A percentile compares a stretch with the other conserved stretches of the same genome.
These are phyloP conservation scores for Carollia perspicillata DNA, from an alignment of 2,113 vertebrate genomes.

Conservation along the genomic window DNA sequence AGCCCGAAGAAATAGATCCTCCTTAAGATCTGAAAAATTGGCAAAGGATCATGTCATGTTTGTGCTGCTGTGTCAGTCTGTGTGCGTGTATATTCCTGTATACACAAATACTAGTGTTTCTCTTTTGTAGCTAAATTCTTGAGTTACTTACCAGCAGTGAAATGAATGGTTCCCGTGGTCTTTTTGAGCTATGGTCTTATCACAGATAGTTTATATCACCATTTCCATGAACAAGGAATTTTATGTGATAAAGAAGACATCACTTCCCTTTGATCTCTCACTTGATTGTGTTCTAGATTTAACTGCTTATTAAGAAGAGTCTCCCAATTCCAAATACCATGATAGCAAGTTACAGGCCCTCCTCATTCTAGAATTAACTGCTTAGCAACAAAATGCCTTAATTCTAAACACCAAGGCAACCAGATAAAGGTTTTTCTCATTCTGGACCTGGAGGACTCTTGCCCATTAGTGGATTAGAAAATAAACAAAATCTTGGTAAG, in stretches of 20 bases:
- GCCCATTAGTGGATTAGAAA: not conserved
- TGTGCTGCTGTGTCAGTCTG: not conserved
- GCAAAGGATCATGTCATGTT: not conserved
- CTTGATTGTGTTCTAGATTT: not conserved
- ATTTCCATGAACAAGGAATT: not conserved
- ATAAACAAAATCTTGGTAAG: not conserved
- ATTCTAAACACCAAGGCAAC: not conserved
- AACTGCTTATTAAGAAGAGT: not conserved
- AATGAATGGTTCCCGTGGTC: not conserved
- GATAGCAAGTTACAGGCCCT: not conserved
- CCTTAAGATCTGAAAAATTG: not conserved
- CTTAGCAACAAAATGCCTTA: constrained; percentile 8
- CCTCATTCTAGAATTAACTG: not conserved
- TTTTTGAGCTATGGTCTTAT: not conserved
- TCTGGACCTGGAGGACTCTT: not conserved
- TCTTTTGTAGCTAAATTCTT: not conserved
- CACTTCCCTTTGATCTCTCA: not conserved
- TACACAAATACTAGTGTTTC: not conserved
- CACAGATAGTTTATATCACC: not conserved
- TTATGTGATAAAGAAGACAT: not conserved
- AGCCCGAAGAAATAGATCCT: not conserved
- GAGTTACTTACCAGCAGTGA: not conserved
- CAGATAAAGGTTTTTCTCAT: not conserved
- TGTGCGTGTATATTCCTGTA: not conserved
- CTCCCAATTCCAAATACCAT: not conserved